These are phyloP conservation scores for Trichomalopsis sarcophagae DNA, from an alignment of 1,140 invertebrate genomes.

Conservation along the genomic window DNA sequence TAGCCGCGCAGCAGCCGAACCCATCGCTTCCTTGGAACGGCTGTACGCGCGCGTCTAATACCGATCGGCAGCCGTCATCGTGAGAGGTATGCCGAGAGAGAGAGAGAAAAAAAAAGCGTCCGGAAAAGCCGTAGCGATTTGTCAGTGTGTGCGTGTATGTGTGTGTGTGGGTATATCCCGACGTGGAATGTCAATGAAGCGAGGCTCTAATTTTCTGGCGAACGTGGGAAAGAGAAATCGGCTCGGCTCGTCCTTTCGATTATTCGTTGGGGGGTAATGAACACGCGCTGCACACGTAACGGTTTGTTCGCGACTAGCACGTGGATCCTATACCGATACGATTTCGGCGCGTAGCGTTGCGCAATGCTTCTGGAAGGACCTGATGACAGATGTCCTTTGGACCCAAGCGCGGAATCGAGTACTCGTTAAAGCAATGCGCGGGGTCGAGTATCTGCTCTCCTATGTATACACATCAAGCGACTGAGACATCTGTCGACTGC, in stretches of 20 bases:
- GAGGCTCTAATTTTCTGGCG: constrained; percentile 16
- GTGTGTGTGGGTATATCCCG: no score
- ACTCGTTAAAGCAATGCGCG: background rate
- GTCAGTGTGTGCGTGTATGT: background rate
- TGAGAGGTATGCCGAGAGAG: background rate
- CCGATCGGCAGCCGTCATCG: background rate
- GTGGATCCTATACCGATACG: no score
- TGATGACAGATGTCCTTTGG: no score
- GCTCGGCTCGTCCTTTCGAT: background rate
- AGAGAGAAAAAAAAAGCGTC: background rate
- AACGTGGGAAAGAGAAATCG: constrained; percentile 49
- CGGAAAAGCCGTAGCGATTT: background rate
- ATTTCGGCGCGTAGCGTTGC: no score
- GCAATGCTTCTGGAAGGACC: no score
- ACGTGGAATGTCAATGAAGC: constrained; percentile 36
- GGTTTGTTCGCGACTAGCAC: no score
- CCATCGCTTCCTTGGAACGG: background rate
- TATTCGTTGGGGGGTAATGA: no score
- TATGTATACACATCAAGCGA: background rate
- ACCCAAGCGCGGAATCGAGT: background rate
- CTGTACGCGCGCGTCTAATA: background rate
- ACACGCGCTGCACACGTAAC: no score
- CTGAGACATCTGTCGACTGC: background rate
- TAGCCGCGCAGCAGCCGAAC: background rate
- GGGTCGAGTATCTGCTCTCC: background rate